These are phyloP conservation scores for Drosophila histrio DNA, from an alignment of 2,888 invertebrate species.

Conservation along the genomic window DNA sequence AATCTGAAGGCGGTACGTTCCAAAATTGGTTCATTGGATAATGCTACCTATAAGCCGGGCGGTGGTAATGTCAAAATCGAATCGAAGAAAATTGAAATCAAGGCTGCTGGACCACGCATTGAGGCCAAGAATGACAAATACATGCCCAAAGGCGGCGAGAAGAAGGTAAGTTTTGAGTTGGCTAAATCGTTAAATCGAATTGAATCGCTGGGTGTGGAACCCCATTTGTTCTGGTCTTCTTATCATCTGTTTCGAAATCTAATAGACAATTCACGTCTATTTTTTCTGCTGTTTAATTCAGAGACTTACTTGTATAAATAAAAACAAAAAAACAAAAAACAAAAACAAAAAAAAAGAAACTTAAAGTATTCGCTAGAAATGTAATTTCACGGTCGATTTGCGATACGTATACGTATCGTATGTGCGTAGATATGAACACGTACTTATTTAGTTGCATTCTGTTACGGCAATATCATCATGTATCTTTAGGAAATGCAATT, in stretches of 20 bases:
- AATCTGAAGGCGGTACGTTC: conserved; percentile 96
- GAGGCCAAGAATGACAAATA: conserved; percentile 96
- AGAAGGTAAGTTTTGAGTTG: conserved; percentile 88
- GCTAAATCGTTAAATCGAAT: not conserved
- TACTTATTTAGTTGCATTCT: conserved; percentile 33
- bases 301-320: conserved; percentile 29
- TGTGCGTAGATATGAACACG: conserved; percentile 12
- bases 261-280: not conserved
- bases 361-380: conserved; percentile 53
- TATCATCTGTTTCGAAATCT: conserved; percentile 24
- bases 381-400: conserved; percentile 82
- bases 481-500: conserved; percentile 72
- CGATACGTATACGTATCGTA: conserved; percentile 41
- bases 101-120: conserved; percentile 93
- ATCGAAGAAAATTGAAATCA: conserved; percentile 93
- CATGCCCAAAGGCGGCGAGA: conserved; percentile 93
- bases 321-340: conserved; percentile 10
- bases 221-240: not conserved
- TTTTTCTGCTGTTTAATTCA: conserved; percentile 24
- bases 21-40: conserved; percentile 96
- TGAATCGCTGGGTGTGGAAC: conserved; percentile 2
- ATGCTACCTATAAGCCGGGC: conserved; percentile 94
- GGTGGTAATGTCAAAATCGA: conserved; percentile 95
- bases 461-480: conserved; percentile 55
- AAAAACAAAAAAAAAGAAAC: conserved; percentile 20